Base-by-base conservation (phyloP, 2,797 vertebrate species). In the Vespertilio murinus region DNA sequence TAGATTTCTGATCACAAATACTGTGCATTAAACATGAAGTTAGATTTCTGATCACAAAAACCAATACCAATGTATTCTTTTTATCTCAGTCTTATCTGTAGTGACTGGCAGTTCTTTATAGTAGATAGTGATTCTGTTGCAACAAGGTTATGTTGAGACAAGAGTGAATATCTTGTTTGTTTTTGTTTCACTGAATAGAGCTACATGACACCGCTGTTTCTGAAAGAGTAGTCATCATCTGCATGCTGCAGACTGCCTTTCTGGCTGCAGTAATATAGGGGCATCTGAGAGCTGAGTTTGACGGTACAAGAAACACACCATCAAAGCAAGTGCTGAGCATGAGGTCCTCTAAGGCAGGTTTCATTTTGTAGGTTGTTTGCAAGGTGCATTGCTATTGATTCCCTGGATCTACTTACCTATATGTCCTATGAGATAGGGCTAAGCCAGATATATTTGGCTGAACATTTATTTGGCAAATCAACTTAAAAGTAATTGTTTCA, bases 1-100 rank as follows among this genome's bases (percentile, higher is more conserved):
- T 91, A 84, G 83, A 75, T 59, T 84, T 94, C 64, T 93, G 52
- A 47, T 90, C 40, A 87, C 35, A 80, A 93, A 59, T 82, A 35
- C 25, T 38, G 40, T 89, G 3, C 25, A 30, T 87, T 56, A 78
- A 47, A 65, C 2, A 45, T 59, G 40, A 92, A 89, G 54, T 81
- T 91, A 84, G 83, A 75, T 59, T 84, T 94, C 64, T 93, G 52
- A 47, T 90, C 40, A 87, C 35, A 59, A 30, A 95, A 18, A 20
- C 45, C 67, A 87, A 38, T 10, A 70, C 5, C 0, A 83, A 74
- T 14, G 11, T 33, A 25, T 90, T 52, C 45, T 81, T 70, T 70
- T 74, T 47, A 80, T 94, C 40, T 23, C 4, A 82, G 30, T 45
- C 3, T 87, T 67, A 23, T 56, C 54, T 91, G 54, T 82, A 20